Conservation (phyloP, 2,113 vertebrate species). For the Sinocyclocheilus maitianheensis region DNA sequence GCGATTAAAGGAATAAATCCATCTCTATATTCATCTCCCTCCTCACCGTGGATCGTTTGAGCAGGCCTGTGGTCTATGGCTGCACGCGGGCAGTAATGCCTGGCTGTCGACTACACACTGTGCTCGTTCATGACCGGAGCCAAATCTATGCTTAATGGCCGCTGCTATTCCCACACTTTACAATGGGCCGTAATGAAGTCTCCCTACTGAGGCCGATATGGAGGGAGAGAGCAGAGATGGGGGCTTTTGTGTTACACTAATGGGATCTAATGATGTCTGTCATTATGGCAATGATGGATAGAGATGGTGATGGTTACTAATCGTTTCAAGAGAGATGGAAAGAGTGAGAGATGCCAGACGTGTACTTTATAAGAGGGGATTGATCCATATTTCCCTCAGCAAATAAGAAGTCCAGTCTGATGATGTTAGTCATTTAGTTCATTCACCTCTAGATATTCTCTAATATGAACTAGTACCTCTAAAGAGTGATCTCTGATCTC, state of each 20-base stretch:
- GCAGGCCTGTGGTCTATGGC: constrained; percentile 18
- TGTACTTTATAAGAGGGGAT: constrained; percentile 7
- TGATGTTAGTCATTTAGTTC: neutral
- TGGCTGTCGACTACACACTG: constrained; percentile 31
- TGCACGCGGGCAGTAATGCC: constrained; percentile 2
- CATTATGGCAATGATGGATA: constrained; percentile 32
- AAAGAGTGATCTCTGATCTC: too few relatives aligned
- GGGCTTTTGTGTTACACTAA: constrained; percentile 29
- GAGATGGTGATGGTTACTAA: constrained; percentile 31
- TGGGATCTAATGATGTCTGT: constrained; percentile 42
- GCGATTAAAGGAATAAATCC: constrained; percentile 31
- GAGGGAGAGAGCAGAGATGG: neutral
- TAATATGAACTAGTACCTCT: neutral
- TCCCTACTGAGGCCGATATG: constrained; percentile 12
- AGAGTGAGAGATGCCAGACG: constrained; percentile 16
- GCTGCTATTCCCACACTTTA: constrained; percentile 45
- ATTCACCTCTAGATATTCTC: neutral
- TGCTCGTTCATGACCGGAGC: constrained; percentile 22
- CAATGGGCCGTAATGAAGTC: constrained; percentile 39
- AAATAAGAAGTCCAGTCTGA: neutral
- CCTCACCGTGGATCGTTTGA: constrained; percentile 30
- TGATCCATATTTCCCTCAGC: neutral
- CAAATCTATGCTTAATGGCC: constrained; percentile 57
- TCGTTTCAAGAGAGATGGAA: constrained; percentile 3
- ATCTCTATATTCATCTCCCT: neutral